Conservation (phyloP, 1,140 invertebrate genomes). For the Scaptomyza graminum region DNA sequence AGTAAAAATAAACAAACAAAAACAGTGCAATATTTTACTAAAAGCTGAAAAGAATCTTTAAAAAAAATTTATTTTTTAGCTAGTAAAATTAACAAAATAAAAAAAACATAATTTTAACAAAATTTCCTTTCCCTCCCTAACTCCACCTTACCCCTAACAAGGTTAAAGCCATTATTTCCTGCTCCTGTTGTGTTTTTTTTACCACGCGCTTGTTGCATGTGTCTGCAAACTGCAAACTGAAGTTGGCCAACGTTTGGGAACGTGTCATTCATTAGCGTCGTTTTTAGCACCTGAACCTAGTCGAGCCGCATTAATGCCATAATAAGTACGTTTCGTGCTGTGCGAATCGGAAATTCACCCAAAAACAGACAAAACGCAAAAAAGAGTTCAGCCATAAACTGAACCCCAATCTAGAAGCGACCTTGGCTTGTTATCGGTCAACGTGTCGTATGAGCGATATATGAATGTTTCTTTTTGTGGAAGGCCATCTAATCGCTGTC, state of each 20-base stretch:
- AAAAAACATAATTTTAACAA: no score
- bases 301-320: conserved; percentile 7
- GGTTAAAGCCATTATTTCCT: not conserved
- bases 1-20: no score
- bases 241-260: conserved; percentile 42
- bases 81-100: no score
- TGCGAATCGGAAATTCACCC: no score
- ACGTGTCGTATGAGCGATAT: conserved; percentile 50
- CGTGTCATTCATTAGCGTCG: conserved; percentile 73
- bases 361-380: conserved; percentile 2
- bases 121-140: no score
- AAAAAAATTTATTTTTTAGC: no score
- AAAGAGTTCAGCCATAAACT: conserved; percentile 21
- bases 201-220: conserved; percentile 64
- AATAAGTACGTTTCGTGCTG: no score
- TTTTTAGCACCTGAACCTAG: conserved; percentile 66
- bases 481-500: conserved; percentile 24
- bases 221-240: conserved; percentile 49
- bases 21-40: no score
- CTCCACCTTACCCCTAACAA: not conserved
- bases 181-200: conserved; percentile 1
- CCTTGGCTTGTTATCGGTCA: conserved; percentile 70
- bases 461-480: not conserved
- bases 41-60: no score
- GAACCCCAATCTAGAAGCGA: conserved; percentile 14